These are phyloP conservation scores for Pachyrhynchus sulphureomaculatus DNA, from an alignment of 1,140 invertebrate genomes.

Conservation along the genomic window DNA sequence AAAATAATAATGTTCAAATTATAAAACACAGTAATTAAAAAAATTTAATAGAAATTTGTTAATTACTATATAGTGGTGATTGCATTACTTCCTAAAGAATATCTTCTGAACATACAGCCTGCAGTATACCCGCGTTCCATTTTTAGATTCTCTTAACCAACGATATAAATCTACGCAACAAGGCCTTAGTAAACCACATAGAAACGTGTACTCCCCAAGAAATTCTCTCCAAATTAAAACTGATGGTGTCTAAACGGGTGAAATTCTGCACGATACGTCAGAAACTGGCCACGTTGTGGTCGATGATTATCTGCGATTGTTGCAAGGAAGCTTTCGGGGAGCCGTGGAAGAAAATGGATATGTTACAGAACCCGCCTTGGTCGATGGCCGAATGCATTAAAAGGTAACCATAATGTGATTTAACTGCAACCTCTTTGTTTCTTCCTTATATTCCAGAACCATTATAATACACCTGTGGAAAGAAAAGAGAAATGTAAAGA, in stretches of 20 bases:
- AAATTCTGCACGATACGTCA: slow-evolving; percentile 29
- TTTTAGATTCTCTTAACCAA: slow-evolving; percentile 37
- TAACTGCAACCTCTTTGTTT: too few species aligned
- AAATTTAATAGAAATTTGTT: too few species aligned
- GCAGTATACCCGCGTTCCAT: too few species aligned
- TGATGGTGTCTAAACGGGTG: background rate
- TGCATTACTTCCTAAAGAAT: too few species aligned
- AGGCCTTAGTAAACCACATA: slow-evolving; percentile 31
- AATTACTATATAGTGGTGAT: too few species aligned
- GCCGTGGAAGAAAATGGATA: slow-evolving; percentile 33
- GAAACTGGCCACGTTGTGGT: slow-evolving; percentile 31
- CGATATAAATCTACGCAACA: slow-evolving; percentile 38
- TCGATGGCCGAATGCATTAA: slow-evolving; percentile 34
- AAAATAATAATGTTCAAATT: too few species aligned
- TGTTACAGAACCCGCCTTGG: slow-evolving; percentile 32
- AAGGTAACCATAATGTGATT: too few species aligned
- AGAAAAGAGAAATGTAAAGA: too few species aligned
- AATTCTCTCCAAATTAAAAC: slow-evolving; percentile 27
- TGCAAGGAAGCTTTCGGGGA: slow-evolving; percentile 37
- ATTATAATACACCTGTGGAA: too few species aligned
- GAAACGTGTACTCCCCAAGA: slow-evolving; percentile 26
- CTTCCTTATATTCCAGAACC: too few species aligned
- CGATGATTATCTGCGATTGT: slow-evolving; percentile 34
- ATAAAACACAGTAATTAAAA: too few species aligned
- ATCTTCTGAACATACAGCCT: too few species aligned